phyloP scores from a whole-genome alignment of 2,113 vertebrate genomes.

The Bungarus multicinctus region DNA sequence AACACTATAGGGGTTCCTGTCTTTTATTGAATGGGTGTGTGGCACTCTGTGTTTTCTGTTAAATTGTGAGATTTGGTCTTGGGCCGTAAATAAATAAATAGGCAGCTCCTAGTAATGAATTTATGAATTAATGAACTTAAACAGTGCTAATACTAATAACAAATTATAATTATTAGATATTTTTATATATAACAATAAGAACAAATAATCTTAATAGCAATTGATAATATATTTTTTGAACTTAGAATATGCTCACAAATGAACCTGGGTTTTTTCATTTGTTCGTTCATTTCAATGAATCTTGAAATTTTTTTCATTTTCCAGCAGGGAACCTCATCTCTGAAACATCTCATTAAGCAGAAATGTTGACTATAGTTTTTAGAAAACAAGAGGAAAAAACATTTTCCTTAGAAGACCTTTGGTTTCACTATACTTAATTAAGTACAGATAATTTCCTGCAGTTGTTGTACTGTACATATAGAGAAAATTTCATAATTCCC shows the following conservation, averaged over 20 bases:
- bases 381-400: neutral
- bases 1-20: neutral
- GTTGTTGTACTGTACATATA: neutral
- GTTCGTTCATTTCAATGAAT: neutral
- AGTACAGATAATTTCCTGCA: conserved; percentile 1
- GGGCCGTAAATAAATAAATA: neutral
- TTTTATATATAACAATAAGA: neutral
- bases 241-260: neutral
- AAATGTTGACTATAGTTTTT: neutral
- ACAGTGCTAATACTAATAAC: neutral
- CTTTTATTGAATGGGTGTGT: neutral
- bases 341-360: neutral
- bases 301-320: neutral
- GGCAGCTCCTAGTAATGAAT: neutral
- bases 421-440: conserved; percentile 44
- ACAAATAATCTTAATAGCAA: neutral
- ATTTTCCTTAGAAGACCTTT: neutral
- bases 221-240: neutral
- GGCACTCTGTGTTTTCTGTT: neutral
- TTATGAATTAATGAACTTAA: neutral
- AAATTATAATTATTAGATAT: neutral
- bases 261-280: neutral
- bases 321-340: neutral
- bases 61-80: neutral
- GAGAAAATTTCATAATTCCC: neutral